Evolutionary conservation across 2,888 invertebrate species (phyloP).

Genomic region (Agrilus cyanescens): DNA sequence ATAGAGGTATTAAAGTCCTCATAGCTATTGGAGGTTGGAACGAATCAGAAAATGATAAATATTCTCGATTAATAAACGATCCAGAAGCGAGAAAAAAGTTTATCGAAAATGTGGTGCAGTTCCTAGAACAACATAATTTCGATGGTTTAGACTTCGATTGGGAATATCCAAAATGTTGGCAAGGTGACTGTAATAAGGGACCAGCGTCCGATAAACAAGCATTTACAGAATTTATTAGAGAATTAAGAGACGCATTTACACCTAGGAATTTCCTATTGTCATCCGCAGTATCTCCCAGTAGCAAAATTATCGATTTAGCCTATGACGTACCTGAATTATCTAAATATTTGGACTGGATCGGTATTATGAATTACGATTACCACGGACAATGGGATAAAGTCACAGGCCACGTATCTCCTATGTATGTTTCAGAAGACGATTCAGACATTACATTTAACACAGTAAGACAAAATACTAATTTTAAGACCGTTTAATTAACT

Average conservation of each 20-base stretch:
- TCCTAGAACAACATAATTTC: constrained; percentile 68
- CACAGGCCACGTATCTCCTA: constrained; percentile 82
- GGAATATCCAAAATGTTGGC: constrained; percentile 92
- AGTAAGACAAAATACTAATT: constrained; percentile 31
- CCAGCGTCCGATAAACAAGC: constrained; percentile 68
- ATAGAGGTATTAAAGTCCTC: constrained; percentile 65
- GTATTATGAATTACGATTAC: constrained; percentile 85
- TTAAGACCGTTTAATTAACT: background rate
- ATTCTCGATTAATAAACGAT: constrained; percentile 69
- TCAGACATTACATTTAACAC: constrained; percentile 68
- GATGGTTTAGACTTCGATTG: constrained; percentile 89
- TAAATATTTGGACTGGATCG: constrained; percentile 75
- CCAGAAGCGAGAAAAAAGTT: constrained; percentile 59
- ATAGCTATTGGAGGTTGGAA: constrained; percentile 93
- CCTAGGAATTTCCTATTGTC: constrained; percentile 63
- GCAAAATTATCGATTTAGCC: constrained; percentile 71
- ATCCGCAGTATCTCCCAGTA: constrained; percentile 76
- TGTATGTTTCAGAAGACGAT: constrained; percentile 66
- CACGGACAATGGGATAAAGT: constrained; percentile 88
- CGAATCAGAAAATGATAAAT: constrained; percentile 83
- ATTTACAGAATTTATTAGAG: constrained; percentile 63
- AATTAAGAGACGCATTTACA: constrained; percentile 58
- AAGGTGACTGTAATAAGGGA: constrained; percentile 79
- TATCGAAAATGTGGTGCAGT: constrained; percentile 61
- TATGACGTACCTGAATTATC: constrained; percentile 72